These are phyloP conservation scores for Drosophila fulvimacula DNA, from an alignment of 2,888 invertebrate species.

Conservation along the genomic window DNA sequence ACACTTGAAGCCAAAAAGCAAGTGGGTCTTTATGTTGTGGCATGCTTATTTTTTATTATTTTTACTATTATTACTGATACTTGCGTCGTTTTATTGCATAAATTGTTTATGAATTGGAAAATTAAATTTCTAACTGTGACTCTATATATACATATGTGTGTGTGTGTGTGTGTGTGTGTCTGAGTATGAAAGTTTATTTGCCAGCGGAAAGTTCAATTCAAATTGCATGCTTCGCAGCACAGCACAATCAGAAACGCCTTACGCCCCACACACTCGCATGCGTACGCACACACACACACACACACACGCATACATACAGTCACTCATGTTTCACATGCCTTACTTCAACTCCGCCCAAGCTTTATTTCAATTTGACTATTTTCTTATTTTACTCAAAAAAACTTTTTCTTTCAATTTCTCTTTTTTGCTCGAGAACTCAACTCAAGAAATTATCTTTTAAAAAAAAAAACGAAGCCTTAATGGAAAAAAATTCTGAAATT, in stretches of 20 bases:
- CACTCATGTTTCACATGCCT: neutral
- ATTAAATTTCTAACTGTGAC: slow-evolving; percentile 68
- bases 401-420: slow-evolving; percentile 18
- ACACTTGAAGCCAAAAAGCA: slow-evolving; percentile 26
- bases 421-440: slow-evolving; percentile 6
- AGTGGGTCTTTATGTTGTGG: slow-evolving; percentile 52
- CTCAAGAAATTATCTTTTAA: slow-evolving; percentile 12
- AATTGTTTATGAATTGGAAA: slow-evolving; percentile 79
- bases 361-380: slow-evolving; percentile 54
- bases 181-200: slow-evolving; percentile 62
- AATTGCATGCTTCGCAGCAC: slow-evolving; percentile 75
- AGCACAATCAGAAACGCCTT: slow-evolving; percentile 48
- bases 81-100: slow-evolving; percentile 70
- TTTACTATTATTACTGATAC: slow-evolving; percentile 68
- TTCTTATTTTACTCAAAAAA: slow-evolving; percentile 35
- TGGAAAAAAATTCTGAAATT: too few relatives aligned
- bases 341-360: slow-evolving; percentile 15
- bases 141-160: neutral
- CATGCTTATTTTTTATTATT: slow-evolving; percentile 53
- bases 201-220: slow-evolving; percentile 73
- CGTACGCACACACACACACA: neutral
- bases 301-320: neutral
- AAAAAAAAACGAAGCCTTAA: slow-evolving; percentile 5
- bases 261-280: neutral
- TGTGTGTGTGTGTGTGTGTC: neutral